Evolutionary conservation across 2,113 vertebrate species (phyloP), one percentile per base, ranked within the genome.

Genomic region (Cyprinodon tularosa): DNA sequence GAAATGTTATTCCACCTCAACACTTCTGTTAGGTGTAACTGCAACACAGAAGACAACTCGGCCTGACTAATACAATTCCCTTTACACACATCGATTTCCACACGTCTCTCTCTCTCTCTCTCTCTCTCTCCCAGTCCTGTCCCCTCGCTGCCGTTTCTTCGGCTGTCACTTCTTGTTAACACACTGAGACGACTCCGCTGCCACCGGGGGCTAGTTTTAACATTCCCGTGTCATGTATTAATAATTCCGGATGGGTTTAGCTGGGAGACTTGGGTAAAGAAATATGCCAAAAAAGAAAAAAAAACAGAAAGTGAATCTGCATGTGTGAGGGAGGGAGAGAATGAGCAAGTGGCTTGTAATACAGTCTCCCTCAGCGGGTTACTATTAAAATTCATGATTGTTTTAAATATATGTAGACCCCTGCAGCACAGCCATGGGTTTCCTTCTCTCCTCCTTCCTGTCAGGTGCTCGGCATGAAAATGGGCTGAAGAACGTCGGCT

Each of bases 331-430:
- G 57, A 61, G 13, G 45, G 48, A 61, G 20, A 62, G 22, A 44
- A 48, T 63, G 77, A 67, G 66, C 48, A 36, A 14, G 59, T 77
- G 70, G 65, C 48, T 87, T 79, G 66, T 85, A 68, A 81, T 78
- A 80, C 66, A 84, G 73, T 53, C 64, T 74, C 84, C 81, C 80
- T 85, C 37, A 45, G 76, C 9, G 68, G 90, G 79, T 74, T 61
- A 7, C 65, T 71, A 83, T 92, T 89, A 93, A 93, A 94, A 94
- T 94, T 90, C 90, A 94, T 92, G 86, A 85, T 86, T 80, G 82
- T 78, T 89, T 93, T 93, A 92, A 93, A 92, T 94, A 91, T 90
- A 89, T 85, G 90, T 91, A 77, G 70, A 81, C 78, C 83, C 90
- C 88, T 80, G 74, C 82, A 89, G 91, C 77, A 85, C 66, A 68